phyloP scores from a whole-genome alignment of 2,113 vertebrate species.

The Aldabrachelys gigantea region DNA sequence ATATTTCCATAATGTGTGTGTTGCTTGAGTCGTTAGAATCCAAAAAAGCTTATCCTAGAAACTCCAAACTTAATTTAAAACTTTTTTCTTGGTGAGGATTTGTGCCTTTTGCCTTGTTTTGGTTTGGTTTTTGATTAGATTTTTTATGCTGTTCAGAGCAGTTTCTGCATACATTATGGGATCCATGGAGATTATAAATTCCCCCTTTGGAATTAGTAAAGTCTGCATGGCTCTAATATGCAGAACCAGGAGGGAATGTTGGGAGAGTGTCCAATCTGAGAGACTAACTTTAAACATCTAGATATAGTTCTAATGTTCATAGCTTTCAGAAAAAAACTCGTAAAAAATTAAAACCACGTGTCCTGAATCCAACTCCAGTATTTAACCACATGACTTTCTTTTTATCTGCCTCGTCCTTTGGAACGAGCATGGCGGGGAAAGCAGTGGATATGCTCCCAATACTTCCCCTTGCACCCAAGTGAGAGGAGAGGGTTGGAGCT shows the following conservation, averaged over 20 bases:
- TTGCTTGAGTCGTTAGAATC: too few relatives aligned
- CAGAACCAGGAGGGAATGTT: not conserved
- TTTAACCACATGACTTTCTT: not conserved
- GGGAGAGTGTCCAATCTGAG: not conserved
- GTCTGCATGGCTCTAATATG: not conserved
- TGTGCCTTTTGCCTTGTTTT: too few relatives aligned
- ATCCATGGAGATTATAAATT: too few relatives aligned
- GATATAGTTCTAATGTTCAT: not conserved
- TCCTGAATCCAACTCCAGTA: not conserved
- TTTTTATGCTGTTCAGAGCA: too few relatives aligned
- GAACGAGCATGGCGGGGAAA: not conserved
- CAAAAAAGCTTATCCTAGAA: too few relatives aligned
- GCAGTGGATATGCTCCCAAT: not conserved
- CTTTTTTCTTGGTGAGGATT: too few relatives aligned
- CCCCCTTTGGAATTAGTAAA: not conserved
- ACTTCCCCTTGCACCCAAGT: not conserved
- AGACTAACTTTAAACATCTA: not conserved
- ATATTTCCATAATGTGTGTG: too few relatives aligned
- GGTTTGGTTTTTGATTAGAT: too few relatives aligned
- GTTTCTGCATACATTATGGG: too few relatives aligned
- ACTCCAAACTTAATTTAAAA: too few relatives aligned
- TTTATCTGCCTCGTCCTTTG: not conserved
- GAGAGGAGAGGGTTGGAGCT: not conserved
- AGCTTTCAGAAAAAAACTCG: not conserved
- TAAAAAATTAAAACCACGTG: not conserved